Evolutionary conservation across 2,888 invertebrate genomes (phyloP).

Genomic region (Andrena dorsata): DNA sequence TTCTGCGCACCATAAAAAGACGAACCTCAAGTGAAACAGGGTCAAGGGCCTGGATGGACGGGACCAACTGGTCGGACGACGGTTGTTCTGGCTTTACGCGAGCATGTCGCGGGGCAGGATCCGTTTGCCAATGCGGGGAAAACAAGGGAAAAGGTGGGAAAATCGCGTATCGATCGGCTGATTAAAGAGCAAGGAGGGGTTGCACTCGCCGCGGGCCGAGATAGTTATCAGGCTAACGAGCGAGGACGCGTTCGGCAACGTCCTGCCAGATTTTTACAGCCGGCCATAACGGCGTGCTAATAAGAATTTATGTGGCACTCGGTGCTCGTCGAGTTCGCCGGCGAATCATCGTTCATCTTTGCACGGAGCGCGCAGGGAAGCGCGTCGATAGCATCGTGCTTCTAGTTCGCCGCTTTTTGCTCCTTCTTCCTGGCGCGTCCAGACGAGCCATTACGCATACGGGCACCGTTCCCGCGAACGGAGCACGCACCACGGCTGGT

Average conservation of each 20-base stretch:
- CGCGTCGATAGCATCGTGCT: conserved; percentile 58
- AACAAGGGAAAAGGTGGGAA: conserved; percentile 9
- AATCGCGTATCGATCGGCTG: conserved; percentile 9
- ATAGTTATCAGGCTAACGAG: conserved; percentile 51
- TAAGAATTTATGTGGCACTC: conserved; percentile 75
- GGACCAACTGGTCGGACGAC: neutral
- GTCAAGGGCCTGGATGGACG: neutral
- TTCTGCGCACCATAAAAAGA: conserved; percentile 69
- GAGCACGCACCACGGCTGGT: neutral
- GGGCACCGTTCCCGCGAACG: neutral
- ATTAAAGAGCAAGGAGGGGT: conserved; percentile 7
- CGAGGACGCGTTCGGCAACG: conserved; percentile 45
- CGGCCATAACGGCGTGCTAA: conserved; percentile 67
- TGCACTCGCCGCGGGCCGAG: conserved; percentile 12
- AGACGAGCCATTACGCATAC: conserved; percentile 36
- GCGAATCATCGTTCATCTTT: conserved; percentile 71
- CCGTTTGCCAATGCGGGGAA: neutral
- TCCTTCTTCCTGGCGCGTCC: conserved; percentile 16
- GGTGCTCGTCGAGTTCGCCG: conserved; percentile 63
- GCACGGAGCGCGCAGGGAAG: conserved; percentile 40
- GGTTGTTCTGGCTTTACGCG: no score
- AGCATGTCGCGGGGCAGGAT: neutral
- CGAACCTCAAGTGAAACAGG: neutral
- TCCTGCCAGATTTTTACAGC: conserved; percentile 54
- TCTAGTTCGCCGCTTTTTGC: conserved; percentile 43